Conservation (phyloP, 2,113 vertebrate species). For the Crotalus tigris region DNA sequence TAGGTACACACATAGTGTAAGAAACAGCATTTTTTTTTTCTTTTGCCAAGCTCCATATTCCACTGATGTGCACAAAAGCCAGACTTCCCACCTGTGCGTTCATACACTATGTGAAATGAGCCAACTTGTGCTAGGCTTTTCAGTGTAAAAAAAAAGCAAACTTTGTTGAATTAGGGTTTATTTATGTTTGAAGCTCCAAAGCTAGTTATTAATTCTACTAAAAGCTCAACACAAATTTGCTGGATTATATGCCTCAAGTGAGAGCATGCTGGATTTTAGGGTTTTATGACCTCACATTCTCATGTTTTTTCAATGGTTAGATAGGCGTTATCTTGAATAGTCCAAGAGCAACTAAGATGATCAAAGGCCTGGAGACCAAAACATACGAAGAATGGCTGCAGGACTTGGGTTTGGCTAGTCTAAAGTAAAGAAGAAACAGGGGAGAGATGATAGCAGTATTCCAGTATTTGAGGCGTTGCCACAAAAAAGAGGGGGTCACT, state of each 20-base stretch:
- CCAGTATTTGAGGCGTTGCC: no score
- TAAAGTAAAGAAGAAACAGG: no score
- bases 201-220: background rate
- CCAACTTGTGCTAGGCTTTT: background rate
- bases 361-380: no score
- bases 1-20: background rate
- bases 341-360: background rate
- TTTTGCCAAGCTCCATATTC: background rate
- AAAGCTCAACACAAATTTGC: background rate
- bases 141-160: background rate
- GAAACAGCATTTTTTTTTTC: background rate
- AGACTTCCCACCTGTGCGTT: background rate
- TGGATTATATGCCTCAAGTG: background rate
- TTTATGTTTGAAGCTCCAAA: background rate
- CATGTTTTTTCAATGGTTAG: background rate
- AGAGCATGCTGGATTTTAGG: background rate
- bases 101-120: background rate
- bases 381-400: no score
- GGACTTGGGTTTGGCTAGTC: no score
- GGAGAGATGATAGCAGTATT: no score
- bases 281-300: background rate
- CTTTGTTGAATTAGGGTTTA: background rate
- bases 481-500: no score
- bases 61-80: background rate
- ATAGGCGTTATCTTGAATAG: background rate